phyloP scores from a whole-genome alignment of 2,113 vertebrate species.

The Corapipo altera region DNA sequence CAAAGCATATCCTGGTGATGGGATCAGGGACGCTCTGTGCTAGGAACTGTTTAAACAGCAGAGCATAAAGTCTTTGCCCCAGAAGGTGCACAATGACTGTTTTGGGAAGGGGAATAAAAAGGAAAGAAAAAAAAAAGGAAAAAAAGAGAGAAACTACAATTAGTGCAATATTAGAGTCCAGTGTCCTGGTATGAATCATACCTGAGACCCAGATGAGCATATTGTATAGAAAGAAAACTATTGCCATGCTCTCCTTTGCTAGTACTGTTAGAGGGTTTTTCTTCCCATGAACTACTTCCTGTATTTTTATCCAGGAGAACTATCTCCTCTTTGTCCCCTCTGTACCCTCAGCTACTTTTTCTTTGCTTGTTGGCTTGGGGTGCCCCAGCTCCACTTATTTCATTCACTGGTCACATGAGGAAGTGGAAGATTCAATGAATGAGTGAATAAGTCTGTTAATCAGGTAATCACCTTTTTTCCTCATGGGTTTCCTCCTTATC shows the following conservation, averaged over 20 bases:
- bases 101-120: background rate
- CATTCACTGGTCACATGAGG: background rate
- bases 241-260: background rate
- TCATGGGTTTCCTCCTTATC: background rate
- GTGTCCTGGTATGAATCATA: background rate
- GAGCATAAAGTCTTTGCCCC: background rate
- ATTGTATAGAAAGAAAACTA: background rate
- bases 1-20: background rate
- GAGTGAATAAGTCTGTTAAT: background rate
- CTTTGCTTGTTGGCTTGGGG: background rate
- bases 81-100: background rate
- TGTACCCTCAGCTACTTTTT: background rate
- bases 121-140: background rate
- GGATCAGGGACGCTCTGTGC: background rate
- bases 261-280: background rate
- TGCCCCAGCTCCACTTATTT: background rate
- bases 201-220: background rate
- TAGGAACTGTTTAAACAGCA: background rate
- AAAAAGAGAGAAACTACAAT: background rate
- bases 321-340: background rate
- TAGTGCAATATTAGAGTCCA: background rate
- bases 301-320: background rate
- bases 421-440: background rate
- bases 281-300: background rate
- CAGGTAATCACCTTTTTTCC: background rate